Evolutionary conservation across 2,113 vertebrate genomes (phyloP).

Genomic region (Scopus umbretta): DNA sequence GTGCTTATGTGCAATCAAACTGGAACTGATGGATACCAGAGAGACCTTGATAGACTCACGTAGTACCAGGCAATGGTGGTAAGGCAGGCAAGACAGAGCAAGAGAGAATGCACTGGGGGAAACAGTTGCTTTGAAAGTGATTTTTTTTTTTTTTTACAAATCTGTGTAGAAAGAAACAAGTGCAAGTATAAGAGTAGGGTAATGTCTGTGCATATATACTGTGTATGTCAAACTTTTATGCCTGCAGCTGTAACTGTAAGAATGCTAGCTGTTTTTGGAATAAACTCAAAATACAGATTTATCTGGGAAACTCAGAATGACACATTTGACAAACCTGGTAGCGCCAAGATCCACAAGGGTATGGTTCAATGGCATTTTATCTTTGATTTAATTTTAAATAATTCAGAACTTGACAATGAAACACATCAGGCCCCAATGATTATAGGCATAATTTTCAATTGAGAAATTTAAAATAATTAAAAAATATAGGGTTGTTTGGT

Average conservation of each 20-base stretch:
- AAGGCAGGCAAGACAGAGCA: neutral
- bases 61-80: neutral
- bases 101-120: neutral
- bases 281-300: neutral
- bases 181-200: neutral
- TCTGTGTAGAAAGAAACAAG: neutral
- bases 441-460: neutral
- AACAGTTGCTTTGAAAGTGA: neutral
- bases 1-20: conserved; percentile 42
- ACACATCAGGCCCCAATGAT: neutral
- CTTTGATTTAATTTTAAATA: neutral
- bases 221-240: neutral
- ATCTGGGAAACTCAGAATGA: neutral
- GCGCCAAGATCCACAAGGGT: neutral
- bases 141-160: neutral
- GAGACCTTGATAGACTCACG: conserved; percentile 28
- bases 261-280: neutral
- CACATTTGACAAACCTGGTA: neutral
- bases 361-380: neutral
- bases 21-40: conserved; percentile 3
- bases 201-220: neutral
- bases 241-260: neutral
- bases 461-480: neutral
- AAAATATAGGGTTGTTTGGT: neutral
- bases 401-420: neutral